Evolutionary conservation across 30 jellyfish, hydroid and myxozoan genomes (phyloP).

Genomic region (Turritopsis rubra): DNA sequence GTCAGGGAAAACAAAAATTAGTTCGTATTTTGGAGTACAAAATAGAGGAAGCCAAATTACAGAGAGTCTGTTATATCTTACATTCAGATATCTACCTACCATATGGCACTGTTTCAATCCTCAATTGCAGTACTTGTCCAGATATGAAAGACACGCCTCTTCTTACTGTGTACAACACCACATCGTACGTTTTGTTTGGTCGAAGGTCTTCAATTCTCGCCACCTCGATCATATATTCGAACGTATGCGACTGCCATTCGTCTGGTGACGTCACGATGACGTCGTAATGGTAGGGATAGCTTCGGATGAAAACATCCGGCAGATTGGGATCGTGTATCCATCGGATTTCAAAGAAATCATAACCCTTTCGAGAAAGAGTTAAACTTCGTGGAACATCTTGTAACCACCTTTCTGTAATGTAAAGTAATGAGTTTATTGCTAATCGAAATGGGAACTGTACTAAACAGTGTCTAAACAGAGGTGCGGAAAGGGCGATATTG

Average conservation of each 20-base stretch:
- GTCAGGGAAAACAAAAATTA: too few relatives aligned
- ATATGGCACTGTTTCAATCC: background rate
- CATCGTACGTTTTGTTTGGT: background rate
- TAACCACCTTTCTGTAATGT: background rate
- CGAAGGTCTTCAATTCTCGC: constrained; percentile 1
- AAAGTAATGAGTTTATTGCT: too few relatives aligned
- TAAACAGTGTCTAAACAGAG: too few relatives aligned
- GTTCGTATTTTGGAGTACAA: too few relatives aligned
- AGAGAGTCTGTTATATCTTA: too few relatives aligned
- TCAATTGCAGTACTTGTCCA: background rate
- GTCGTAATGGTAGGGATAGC: background rate
- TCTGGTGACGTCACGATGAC: background rate
- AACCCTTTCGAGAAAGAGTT: background rate
- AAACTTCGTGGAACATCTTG: background rate
- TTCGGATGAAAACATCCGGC: background rate
- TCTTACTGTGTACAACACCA: background rate
- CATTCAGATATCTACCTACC: constrained; percentile 10
- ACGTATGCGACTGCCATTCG: background rate
- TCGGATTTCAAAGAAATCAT: background rate
- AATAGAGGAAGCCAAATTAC: too few relatives aligned
- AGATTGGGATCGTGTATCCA: background rate
- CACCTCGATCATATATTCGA: background rate
- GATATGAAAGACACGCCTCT: background rate
- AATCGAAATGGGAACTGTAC: too few relatives aligned
- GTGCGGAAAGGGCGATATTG: too few relatives aligned